Conservation (phyloP, 1,140 invertebrate species). For the Hycleus phaleratus region DNA sequence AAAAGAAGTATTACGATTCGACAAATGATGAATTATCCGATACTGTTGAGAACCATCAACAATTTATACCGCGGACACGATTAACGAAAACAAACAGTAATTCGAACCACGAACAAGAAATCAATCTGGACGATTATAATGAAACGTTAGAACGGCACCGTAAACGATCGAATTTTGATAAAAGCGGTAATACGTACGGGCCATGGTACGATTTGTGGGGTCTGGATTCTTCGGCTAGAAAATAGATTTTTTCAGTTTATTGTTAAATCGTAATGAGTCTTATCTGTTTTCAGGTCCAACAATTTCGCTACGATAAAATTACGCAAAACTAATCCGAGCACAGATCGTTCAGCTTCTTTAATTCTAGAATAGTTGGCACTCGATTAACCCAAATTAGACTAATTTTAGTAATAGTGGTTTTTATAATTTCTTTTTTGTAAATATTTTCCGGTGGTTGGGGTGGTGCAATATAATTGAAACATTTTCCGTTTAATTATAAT, state of each 20-base stretch:
- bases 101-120: conserved; percentile 34
- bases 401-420: neutral
- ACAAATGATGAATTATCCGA: conserved; percentile 50
- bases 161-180: conserved; percentile 47
- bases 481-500: conserved; percentile 10
- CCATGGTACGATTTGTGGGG: conserved; percentile 85
- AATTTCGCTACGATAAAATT: conserved; percentile 80
- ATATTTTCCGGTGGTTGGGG: conserved; percentile 36
- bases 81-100: conserved; percentile 47
- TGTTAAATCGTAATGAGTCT: conserved; percentile 26
- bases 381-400: neutral
- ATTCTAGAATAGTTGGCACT: conserved; percentile 42
- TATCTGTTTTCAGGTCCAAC: conserved; percentile 58
- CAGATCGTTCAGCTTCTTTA: conserved; percentile 72
- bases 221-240: conserved; percentile 48
- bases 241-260: conserved; percentile 24
- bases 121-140: conserved; percentile 43
- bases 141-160: conserved; percentile 41
- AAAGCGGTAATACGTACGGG: conserved; percentile 61
- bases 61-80: conserved; percentile 63
- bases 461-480: conserved; percentile 33
- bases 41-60: conserved; percentile 49
- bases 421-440: neutral
- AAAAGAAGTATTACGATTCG: conserved; percentile 44
- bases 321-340: conserved; percentile 70